Evolutionary conservation across 2,888 invertebrate genomes (phyloP).

Genomic region (Ichneumoninae sp.): DNA sequence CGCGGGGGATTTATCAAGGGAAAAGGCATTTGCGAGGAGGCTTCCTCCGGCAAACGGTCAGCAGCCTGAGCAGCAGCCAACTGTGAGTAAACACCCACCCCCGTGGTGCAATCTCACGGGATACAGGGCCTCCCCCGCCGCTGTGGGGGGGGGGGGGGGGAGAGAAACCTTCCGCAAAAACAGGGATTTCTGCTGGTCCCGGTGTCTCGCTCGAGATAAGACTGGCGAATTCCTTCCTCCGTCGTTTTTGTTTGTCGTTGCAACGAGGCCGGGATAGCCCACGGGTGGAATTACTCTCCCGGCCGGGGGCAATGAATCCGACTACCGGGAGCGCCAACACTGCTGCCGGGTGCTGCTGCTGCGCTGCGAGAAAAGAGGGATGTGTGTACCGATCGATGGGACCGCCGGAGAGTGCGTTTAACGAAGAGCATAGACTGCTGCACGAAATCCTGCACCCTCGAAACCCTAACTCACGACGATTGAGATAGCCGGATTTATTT

Average conservation of each 20-base stretch:
- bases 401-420: conserved; percentile 37
- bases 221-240: conserved; percentile 63
- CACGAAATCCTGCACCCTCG: background rate
- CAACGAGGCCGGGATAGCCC: conserved; percentile 39
- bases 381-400: conserved; percentile 60
- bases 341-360: background rate
- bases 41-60: conserved; percentile 65
- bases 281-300: conserved; percentile 52
- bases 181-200: conserved; percentile 55
- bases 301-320: conserved; percentile 62
- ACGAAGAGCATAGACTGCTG: conserved; percentile 28
- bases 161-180: conserved; percentile 60
- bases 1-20: conserved; percentile 79
- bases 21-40: conserved; percentile 69
- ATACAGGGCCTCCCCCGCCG: conserved; percentile 40
- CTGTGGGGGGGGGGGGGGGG: background rate
- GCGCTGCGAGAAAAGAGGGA: conserved; percentile 58
- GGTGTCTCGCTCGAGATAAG: conserved; percentile 62
- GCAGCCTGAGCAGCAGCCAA: background rate
- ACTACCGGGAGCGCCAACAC: conserved; percentile 50
- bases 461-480: conserved; percentile 43
- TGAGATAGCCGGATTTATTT: conserved; percentile 55
- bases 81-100: conserved; percentile 53
- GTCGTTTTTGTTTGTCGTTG: conserved; percentile 65
- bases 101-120: conserved; percentile 47